Evolutionary conservation across 64 coral and sea anemone genomes (phyloP), one percentile per base, ranked within the genome.

Genomic region (Trachythela sp.): DNA sequence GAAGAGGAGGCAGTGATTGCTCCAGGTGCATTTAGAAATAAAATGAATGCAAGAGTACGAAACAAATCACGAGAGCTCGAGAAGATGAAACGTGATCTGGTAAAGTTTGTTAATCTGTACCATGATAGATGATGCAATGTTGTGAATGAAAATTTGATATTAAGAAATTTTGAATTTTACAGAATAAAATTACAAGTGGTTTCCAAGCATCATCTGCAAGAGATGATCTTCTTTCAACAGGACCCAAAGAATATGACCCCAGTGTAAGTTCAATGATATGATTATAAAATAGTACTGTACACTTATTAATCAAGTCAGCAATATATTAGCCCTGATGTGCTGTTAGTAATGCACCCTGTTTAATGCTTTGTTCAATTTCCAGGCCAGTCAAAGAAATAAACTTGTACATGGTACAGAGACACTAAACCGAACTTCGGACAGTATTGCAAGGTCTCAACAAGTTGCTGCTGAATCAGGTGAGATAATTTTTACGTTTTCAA

Each of bases 381-480:
- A 95, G 94, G 94, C 91, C 88, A 52, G 71, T 26, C 91, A 95
- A 59, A 84, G 88, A 80, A 91, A 84, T 56, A 76, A 92, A 72
- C 88, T 99, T 13, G 91, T 91, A 34, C 93, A 91, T 70, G 96
- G 93, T 30, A 99, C 93, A 87, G 96, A 99, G 2, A 99, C 60
- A 22, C 54, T 99, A 39, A 94, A 99, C 89, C 94, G 75, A 88
- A 84, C 96, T 15, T 93, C 96, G 36, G 93, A 99, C 11, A 99
- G 96, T 77, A 95, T 99, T 88, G 96, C 96, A 91, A 94, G 96
- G 93, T 99, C 96, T 24, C 94, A 94, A 86, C 89, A 86, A 87
- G 93, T 99, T 91, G 93, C 96, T 40, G 88, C 92, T 5, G 96
- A 99, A 72, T 94, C 96, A 84, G 96, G 96, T 93, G 38, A 85